Evolutionary conservation across 2,113 vertebrate species (phyloP).

Genomic region (Thamnophis sirtalis): DNA sequence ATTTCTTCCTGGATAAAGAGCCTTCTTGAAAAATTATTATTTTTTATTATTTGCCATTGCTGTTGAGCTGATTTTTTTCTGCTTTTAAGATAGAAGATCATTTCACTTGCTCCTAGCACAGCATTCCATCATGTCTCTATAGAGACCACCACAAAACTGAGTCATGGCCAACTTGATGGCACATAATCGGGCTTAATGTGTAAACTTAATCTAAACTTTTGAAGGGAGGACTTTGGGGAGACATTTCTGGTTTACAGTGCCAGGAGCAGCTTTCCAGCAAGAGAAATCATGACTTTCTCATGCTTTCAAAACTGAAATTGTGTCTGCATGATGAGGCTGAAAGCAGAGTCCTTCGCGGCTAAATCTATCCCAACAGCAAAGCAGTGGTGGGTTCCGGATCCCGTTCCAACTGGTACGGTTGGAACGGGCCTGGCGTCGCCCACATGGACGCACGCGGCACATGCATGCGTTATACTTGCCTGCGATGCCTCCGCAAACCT

Average conservation of each 20-base stretch:
- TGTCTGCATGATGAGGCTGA: neutral
- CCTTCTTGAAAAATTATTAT: constrained; percentile 3
- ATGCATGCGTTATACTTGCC: too few species aligned
- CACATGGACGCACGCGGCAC: too few species aligned
- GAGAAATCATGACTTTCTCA: neutral
- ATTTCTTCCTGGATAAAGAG: constrained; percentile 33
- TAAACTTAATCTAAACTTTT: neutral
- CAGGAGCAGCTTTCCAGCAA: neutral
- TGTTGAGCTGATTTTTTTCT: neutral
- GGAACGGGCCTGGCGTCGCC: too few species aligned
- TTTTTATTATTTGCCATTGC: neutral
- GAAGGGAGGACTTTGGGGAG: neutral
- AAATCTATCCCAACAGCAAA: neutral
- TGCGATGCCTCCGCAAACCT: too few species aligned
- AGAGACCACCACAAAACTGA: neutral
- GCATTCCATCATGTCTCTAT: neutral
- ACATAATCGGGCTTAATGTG: neutral
- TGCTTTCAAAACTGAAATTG: neutral
- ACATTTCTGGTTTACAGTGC: neutral
- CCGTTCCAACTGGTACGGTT: too few species aligned
- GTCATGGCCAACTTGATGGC: neutral
- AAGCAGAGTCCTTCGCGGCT: neutral
- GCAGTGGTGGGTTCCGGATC: too few species aligned
- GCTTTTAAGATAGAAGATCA: neutral
- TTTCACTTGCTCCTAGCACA: neutral